Base-by-base conservation (phyloP, 2,888 invertebrate genomes). In the Allygus modestus region DNA sequence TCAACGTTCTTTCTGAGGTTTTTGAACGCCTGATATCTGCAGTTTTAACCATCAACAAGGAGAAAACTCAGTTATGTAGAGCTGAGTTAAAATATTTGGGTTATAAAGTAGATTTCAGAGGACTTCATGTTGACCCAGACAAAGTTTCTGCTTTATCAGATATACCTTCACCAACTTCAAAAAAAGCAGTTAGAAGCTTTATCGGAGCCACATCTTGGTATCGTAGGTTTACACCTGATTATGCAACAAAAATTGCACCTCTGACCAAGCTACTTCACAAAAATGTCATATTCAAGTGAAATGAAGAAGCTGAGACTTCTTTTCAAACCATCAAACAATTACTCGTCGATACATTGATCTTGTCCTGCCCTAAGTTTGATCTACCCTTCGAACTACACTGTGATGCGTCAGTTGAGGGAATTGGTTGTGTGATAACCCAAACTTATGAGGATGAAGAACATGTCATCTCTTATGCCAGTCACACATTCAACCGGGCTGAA, bases 341-440 rank as follows among this genome's bases (percentile, higher is more conserved):
- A 15, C 15, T 61, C 2, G n/a, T 61, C n/a, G 61, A 61, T 61
- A 20, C 61, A 23, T 20, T 20, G 11, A 61, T 61, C 1, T 61
- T 61, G 61, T 61, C 61, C 15, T 61, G 61, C 17, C 61, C 61
- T 12, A 61, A 61, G 28, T 61, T 61, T 61, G 61, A 61, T 23
- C n/a, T 61, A 23, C 61, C 15, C 20, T 61, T 61, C 23, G 26
- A 61, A 23, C 26, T 61, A 23, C 23, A 61, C 15, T 61, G 61
- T 61, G 23, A 61, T 61, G 46, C 46, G 4, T 46, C 46, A 15
- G 46, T 9, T 46, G 46, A 46, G 46, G 46, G 46, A 46, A 12
- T 46, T 2, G 46, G 46, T 0, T 87, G 86, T 0, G 87, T 87
- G 0, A 28, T 88, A 0, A 87, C 87, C 0, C 88, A 88, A 65